phyloP scores from a whole-genome alignment of 2,888 invertebrate species.

The Platycheirus rosarum region DNA sequence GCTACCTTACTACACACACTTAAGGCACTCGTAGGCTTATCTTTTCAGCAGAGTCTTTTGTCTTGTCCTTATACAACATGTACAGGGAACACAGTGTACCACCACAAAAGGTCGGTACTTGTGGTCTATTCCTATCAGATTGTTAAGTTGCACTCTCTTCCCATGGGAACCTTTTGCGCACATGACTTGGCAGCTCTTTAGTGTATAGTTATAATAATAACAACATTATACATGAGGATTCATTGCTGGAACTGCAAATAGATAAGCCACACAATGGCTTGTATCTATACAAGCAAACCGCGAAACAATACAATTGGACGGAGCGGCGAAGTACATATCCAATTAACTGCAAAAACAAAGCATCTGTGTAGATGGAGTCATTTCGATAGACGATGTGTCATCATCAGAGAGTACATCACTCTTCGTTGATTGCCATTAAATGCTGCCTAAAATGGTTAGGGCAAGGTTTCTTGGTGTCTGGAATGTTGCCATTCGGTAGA shows the following conservation, averaged over 20 bases:
- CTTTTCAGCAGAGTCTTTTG: constrained; percentile 38
- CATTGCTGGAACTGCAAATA: constrained; percentile 47
- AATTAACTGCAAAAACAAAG: constrained; percentile 58
- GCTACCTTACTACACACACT: constrained; percentile 19
- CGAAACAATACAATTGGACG: constrained; percentile 71
- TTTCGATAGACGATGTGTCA: constrained; percentile 69
- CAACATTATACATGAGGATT: constrained; percentile 52
- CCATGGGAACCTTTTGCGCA: constrained; percentile 63
- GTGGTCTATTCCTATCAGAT: constrained; percentile 68
- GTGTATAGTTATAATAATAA: constrained; percentile 58
- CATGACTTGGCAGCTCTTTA: constrained; percentile 53
- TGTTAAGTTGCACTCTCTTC: constrained; percentile 35
- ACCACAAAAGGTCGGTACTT: constrained; percentile 73
- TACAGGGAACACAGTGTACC: constrained; percentile 4
- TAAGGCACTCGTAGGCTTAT: constrained; percentile 41
- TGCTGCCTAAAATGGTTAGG: constrained; percentile 68
- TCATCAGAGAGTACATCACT: constrained; percentile 70
- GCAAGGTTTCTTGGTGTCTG: constrained; percentile 70
- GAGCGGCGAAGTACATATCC: constrained; percentile 43
- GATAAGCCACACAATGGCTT: constrained; percentile 68
- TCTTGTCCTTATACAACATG: constrained; percentile 38
- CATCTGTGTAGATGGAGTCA: constrained; percentile 56
- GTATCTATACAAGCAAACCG: constrained; percentile 33
- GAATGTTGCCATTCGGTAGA: constrained; percentile 64
- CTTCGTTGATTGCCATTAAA: constrained; percentile 64